Evolutionary conservation across 2,113 vertebrate genomes (phyloP), one percentile per base, ranked within the genome.

Genomic region (Rhynchomys soricoides): DNA sequence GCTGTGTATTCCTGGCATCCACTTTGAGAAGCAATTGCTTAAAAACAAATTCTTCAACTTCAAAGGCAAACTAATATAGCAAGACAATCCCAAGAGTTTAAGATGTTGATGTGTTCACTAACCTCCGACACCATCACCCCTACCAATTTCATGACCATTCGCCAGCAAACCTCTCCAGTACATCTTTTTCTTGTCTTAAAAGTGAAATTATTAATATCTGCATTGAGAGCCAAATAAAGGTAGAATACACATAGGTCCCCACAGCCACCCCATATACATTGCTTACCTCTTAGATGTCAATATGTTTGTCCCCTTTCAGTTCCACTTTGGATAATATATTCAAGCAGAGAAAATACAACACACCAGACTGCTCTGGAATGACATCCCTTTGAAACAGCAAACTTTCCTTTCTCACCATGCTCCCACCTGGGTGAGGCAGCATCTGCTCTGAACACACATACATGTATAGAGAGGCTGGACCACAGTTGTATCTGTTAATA

Each of bases 311-410:
- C 91, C 59, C 70, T 90, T 86, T 95, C 59, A 37, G 64, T 93
- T 96, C 64, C 77, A 94, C 31, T 92, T 95, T 90, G 90, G 83
- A 81, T 87, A 87, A 96, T 90, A n/a, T 93, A 94, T 79, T 93
- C 92, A 93, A 79, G 77, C 12, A 55, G 43, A 55, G 43, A 78
- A 95, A 92, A 74, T 74, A 94, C 48, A 83, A 70, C 48, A 93
- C 52, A 86, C 59, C 94, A 96, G 70, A 93, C 91, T 93, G 48
- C 81, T 93, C 34, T 68, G 55, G 52, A 89, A 93, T 34, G n/a
- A 40, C n/a, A 82, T 50, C 31, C 64, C 70, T 78, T 77, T 88
- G 86, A 73, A 95, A 62, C 71, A 95, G 62, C 85, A 82, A 74
- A 86, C 57, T 93, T 94, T 85, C 70, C 71, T 85, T 95, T 55